Base-by-base conservation (phyloP, 2,113 vertebrate genomes). In the Hiodon alosoides region DNA sequence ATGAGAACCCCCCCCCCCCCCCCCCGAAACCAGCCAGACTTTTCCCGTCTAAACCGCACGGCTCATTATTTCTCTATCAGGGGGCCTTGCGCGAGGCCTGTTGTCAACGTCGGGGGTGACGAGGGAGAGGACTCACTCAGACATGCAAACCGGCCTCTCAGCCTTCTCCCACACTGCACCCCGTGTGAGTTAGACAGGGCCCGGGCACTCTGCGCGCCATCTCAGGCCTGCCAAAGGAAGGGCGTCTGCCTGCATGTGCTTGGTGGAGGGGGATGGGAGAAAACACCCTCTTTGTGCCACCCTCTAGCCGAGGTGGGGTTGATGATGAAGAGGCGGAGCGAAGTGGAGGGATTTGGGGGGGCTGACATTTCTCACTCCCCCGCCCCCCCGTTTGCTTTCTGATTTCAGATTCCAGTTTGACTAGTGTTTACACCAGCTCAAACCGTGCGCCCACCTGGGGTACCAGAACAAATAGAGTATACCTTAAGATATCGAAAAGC, bases 61-160 rank as follows among this genome's bases (percentile, higher is more conserved):
- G 31, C 69, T 71, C 69, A 71, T 71, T 71, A 71, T 71, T 71
- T 71, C 69, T 71, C 69, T 71, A 71, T 71, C 69, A 71, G 69
- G 69, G 69, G 54, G 53, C 31, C 69, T 71, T 47, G 55, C 55
- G 54, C 53, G 47, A 55, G 69, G 69, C 69, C 54, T 57, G 55
- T 17, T 31, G 69, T 58, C 17, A 31, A n/a, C 6, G 69, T 17
- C 16, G 55, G 17, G 69, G 54, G 69, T 17, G 14, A 54, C 53
- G 17, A 46, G 7, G 65, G 9, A 54, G 17, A 10, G 17, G 54
- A 71, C 54, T 46, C 69, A 71, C 31, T 58, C 55, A 71, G 69
- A 71, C 69, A 51, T 69, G 67, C 51, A 69, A 51, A 16, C 31
- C 67, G n/a, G 67, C 67, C 50, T 46, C 9, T 5, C 52, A 53